These are phyloP conservation scores for Rhopalosiphum maidis DNA, from an alignment of 1,140 invertebrate genomes.

Conservation along the genomic window DNA sequence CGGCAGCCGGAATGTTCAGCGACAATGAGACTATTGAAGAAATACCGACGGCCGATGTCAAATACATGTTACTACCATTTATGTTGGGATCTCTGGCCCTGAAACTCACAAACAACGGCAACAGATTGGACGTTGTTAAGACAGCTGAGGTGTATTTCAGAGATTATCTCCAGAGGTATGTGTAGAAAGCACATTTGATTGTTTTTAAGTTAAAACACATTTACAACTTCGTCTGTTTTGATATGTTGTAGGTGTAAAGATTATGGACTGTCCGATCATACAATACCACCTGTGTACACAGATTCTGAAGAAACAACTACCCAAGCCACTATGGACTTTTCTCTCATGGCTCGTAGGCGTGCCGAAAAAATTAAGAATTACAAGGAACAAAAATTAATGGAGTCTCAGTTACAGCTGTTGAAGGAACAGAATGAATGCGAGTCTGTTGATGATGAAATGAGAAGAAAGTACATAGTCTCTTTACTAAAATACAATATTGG, in stretches of 20 bases:
- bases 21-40: slow-evolving; percentile 88
- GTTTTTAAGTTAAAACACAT: background rate
- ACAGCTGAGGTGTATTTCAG: slow-evolving; percentile 83
- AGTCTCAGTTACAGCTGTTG: slow-evolving; percentile 72
- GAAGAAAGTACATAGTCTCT: slow-evolving; percentile 82
- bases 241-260: slow-evolving; percentile 67
- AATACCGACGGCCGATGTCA: slow-evolving; percentile 82
- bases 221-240: background rate
- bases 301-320: slow-evolving; percentile 58
- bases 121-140: slow-evolving; percentile 74
- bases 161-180: slow-evolving; percentile 77
- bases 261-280: slow-evolving; percentile 75
- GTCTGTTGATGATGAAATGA: slow-evolving; percentile 79
- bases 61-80: slow-evolving; percentile 83
- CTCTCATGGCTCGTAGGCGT: slow-evolving; percentile 63
- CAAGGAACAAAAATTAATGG: slow-evolving; percentile 79
- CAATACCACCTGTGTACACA: slow-evolving; percentile 64
- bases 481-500: slow-evolving; percentile 78
- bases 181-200: background rate
- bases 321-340: slow-evolving; percentile 59
- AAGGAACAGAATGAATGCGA: slow-evolving; percentile 66
- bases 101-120: slow-evolving; percentile 69
- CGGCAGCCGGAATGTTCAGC: slow-evolving; percentile 82
- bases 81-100: slow-evolving; percentile 78
- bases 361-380: slow-evolving; percentile 81